Evolutionary conservation across 2,797 vertebrate genomes (phyloP).

Genomic region (Babyrousa celebensis): DNA sequence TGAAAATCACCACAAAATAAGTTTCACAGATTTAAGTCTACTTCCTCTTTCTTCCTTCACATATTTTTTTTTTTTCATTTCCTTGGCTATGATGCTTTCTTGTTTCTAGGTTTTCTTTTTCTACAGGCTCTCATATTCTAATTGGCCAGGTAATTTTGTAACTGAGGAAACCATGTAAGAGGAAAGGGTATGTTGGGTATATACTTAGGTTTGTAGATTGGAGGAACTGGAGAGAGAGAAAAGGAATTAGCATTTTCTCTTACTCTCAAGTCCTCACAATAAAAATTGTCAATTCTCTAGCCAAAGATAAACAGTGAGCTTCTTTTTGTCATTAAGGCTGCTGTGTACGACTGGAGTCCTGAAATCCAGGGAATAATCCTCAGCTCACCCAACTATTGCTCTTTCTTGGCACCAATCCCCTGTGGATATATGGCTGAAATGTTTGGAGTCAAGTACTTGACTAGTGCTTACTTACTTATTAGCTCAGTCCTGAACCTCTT

Average conservation of each 20-base stretch:
- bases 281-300: neutral
- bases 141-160: neutral
- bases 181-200: neutral
- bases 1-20: neutral
- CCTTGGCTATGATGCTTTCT: neutral
- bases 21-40: neutral
- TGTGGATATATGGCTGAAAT: slow-evolving; percentile 93
- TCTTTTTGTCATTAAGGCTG: slow-evolving; percentile 87
- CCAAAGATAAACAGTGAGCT: neutral
- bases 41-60: neutral
- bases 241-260: neutral
- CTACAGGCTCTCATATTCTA: neutral
- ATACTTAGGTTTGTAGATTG: neutral
- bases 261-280: neutral
- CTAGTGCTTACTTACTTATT: slow-evolving; percentile 92
- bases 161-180: neutral
- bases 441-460: slow-evolving; percentile 91
- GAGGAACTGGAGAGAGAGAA: neutral
- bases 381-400: slow-evolving; percentile 94
- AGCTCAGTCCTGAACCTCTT: slow-evolving; percentile 93
- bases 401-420: slow-evolving; percentile 93
- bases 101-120: neutral
- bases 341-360: slow-evolving; percentile 92
- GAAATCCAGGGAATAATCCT: slow-evolving; percentile 93
- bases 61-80: neutral